Conservation (phyloP, 2,797 vertebrate species). For the Pipistrellus pygmaeus region DNA sequence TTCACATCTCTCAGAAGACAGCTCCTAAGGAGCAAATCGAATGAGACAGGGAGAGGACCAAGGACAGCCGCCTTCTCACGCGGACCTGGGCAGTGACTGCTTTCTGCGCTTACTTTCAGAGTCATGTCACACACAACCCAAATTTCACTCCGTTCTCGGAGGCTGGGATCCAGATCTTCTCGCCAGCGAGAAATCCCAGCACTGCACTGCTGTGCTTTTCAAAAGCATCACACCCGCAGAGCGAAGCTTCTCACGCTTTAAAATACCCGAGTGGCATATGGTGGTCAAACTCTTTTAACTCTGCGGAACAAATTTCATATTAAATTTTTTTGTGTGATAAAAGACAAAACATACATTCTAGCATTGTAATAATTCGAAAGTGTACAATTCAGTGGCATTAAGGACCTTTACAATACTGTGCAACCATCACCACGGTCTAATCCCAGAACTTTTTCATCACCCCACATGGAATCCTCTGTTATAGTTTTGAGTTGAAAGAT, state of each 20-base stretch:
- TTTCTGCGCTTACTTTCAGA: conserved; percentile 68
- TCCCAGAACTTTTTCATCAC: conserved; percentile 22
- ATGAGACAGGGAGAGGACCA: conserved; percentile 39
- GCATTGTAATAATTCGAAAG: background rate
- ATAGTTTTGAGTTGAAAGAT: conserved; percentile 63
- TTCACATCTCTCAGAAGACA: conserved; percentile 3
- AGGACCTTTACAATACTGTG: background rate
- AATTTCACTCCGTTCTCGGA: conserved; percentile 55
- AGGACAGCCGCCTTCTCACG: background rate
- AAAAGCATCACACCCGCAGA: conserved; percentile 52
- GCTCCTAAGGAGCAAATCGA: conserved; percentile 39
- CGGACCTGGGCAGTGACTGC: background rate
- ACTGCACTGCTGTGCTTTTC: conserved; percentile 19
- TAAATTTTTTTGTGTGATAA: background rate
- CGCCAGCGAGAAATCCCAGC: conserved; percentile 35
- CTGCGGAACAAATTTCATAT: conserved; percentile 36
- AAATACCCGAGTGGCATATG: conserved; percentile 64
- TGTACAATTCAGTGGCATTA: background rate
- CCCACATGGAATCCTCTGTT: background rate
- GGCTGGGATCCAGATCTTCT: conserved; percentile 56
- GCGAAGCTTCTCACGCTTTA: conserved; percentile 59
- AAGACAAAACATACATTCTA: background rate
- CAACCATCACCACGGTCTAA: background rate
- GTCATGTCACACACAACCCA: background rate
- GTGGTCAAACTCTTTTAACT: conserved; percentile 60